Conservation (phyloP, 2,797 vertebrate genomes). For the Mallotus villosus region DNA sequence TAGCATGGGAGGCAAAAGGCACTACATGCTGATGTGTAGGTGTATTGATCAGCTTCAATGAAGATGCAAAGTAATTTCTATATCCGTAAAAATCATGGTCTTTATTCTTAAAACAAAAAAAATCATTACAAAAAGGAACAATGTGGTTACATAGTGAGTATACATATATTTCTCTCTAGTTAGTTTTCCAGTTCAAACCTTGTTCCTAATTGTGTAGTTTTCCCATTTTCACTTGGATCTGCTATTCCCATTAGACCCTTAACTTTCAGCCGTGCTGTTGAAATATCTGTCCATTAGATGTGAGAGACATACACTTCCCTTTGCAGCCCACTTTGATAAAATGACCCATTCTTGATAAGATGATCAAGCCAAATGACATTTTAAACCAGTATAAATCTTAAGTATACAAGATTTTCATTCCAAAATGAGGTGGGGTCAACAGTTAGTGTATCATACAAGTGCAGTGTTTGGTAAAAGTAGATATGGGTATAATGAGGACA, state of each 20-base stretch:
- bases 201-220: conserved; percentile 23
- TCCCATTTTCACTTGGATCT: conserved; percentile 26
- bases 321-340: neutral
- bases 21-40: neutral
- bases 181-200: conserved; percentile 44
- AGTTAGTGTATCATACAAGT: conserved; percentile 20
- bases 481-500: conserved; percentile 23
- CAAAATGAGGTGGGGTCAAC: conserved; percentile 1
- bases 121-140: conserved; percentile 18
- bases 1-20: neutral
- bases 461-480: conserved; percentile 22
- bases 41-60: neutral
- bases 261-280: neutral
- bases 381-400: no score
- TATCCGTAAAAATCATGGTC: neutral
- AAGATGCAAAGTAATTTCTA: neutral
- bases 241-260: conserved; percentile 12
- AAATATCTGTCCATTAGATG: neutral
- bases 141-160: conserved; percentile 45
- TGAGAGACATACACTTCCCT: no score
- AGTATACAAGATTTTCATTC: neutral
- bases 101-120: conserved; percentile 26
- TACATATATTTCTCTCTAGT: conserved; percentile 31
- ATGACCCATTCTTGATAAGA: neutral
- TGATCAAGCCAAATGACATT: neutral